These are phyloP conservation scores for Melanotaenia pygmaea DNA, from an alignment of 2,797 vertebrate genomes.

Conservation along the genomic window DNA sequence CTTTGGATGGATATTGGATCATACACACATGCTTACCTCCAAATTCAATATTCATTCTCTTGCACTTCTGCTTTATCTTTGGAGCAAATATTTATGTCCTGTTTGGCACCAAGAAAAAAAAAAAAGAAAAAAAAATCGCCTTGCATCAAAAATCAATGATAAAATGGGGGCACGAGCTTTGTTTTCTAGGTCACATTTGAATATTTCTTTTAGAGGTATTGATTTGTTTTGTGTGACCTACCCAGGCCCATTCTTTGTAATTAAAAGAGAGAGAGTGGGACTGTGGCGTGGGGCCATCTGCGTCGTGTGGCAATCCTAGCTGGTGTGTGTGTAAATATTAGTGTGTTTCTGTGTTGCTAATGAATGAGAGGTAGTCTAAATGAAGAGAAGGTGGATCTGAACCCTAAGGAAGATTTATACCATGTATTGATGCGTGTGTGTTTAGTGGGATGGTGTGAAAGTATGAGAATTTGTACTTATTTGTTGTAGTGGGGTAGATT, in stretches of 20 bases:
- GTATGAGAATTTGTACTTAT: slow-evolving; percentile 12
- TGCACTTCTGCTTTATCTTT: slow-evolving; percentile 64
- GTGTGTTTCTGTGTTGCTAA: slow-evolving; percentile 51
- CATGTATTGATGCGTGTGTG: slow-evolving; percentile 17
- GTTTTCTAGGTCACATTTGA: slow-evolving; percentile 87
- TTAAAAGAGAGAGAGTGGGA: slow-evolving; percentile 81
- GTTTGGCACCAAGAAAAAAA: slow-evolving; percentile 57
- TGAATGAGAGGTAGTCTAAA: slow-evolving; percentile 81
- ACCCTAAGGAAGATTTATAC: slow-evolving; percentile 83
- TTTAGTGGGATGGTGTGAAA: neutral
- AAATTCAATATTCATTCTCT: slow-evolving; percentile 80
- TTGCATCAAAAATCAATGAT: slow-evolving; percentile 84
- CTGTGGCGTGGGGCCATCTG: slow-evolving; percentile 60
- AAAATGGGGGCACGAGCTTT: slow-evolving; percentile 76
- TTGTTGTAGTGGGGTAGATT: slow-evolving; percentile 70
- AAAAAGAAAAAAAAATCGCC: slow-evolving; percentile 65
- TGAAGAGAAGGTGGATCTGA: slow-evolving; percentile 80
- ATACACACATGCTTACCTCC: slow-evolving; percentile 76
- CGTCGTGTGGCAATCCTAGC: slow-evolving; percentile 62
- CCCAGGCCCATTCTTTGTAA: slow-evolving; percentile 82
- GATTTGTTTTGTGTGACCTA: slow-evolving; percentile 85
- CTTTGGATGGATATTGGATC: slow-evolving; percentile 77
- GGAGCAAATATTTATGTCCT: slow-evolving; percentile 78
- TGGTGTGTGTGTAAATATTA: slow-evolving; percentile 43
- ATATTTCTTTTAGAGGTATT: slow-evolving; percentile 86